Evolutionary conservation across 2,888 invertebrate species (phyloP), one percentile per base, ranked within the genome.

Genomic region (Ennomos erosarius): DNA sequence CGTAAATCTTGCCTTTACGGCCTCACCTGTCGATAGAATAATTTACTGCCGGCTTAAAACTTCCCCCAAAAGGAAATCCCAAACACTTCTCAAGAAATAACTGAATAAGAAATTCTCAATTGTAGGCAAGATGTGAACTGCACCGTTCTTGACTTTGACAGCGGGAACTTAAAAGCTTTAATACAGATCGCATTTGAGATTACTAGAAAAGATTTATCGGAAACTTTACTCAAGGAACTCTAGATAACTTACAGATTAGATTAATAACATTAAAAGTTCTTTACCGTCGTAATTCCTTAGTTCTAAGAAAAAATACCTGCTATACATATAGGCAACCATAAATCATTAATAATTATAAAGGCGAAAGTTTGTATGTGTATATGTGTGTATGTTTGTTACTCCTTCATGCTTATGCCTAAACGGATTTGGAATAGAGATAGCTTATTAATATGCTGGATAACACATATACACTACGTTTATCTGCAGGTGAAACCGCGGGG

Each of bases 1-100:
- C 89, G 89, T 92, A 92, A 91, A 92, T 92, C 91, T 91, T 89
- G 79, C 90, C 88, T 90, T 90, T 89, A 91, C 91, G 85, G 87
- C 89, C 88, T 88, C 86, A 91, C 91, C 91, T 92, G 91, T 90
- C 91, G 88, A 90, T 85, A 79, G 88, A 89, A 90, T 91, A 92
- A 92, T 92, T 91, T 92, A 92, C 88, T 88, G 85, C 86, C 77
- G 81, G 87, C 90, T 92, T 90, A 90, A 91, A 92, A 91, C 87
- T 91, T 90, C 84, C 83, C 74, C 78, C 79, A 75, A 84, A 82
- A 85, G 87, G 84, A 89, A 90, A 90, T 88, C 85, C 88, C 88
- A 86, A 90, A 90, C 90, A 90, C 89, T 88, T 88, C 87, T 85
- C 82, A 84, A 87, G 88, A 88, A 90, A 88, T 88, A 88, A 88